A percentile compares a stretch with the other conserved stretches of the same genome.
phyloP scores from a whole-genome alignment of 2,888 invertebrate species.

The Subacronicta megacephala region DNA sequence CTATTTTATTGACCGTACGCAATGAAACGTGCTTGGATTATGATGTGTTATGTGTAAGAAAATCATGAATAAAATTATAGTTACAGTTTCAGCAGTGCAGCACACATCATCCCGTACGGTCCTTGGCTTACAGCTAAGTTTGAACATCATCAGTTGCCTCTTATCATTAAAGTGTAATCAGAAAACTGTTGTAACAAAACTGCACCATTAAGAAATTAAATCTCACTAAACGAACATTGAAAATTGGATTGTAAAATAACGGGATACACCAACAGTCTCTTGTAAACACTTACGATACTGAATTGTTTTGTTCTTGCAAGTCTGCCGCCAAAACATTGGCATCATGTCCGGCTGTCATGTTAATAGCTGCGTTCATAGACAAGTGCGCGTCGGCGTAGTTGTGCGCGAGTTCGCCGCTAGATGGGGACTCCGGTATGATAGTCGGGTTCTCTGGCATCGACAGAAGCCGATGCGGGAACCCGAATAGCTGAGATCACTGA shows the following conservation, averaged over 20 bases:
- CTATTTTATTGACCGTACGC: slow-evolving; percentile 71
- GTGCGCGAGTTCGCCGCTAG: slow-evolving; percentile 85
- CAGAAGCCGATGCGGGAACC: slow-evolving; percentile 94
- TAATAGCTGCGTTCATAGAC: slow-evolving; percentile 85
- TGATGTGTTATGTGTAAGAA: slow-evolving; percentile 51
- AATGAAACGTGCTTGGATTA: slow-evolving; percentile 67
- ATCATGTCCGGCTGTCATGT: slow-evolving; percentile 89
- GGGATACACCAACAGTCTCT: slow-evolving; percentile 53
- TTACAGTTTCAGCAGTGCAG: slow-evolving; percentile 56
- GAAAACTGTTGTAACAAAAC: slow-evolving; percentile 57
- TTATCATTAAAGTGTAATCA: slow-evolving; percentile 55
- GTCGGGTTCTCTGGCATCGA: slow-evolving; percentile 91
- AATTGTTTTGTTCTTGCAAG: slow-evolving; percentile 79
- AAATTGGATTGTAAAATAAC: slow-evolving; percentile 42
- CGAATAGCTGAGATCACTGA: slow-evolving; percentile 97
- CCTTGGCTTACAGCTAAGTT: slow-evolving; percentile 79
- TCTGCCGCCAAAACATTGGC: slow-evolving; percentile 81
- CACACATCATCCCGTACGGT: slow-evolving; percentile 73
- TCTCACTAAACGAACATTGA: slow-evolving; percentile 59
- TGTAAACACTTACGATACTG: slow-evolving; percentile 74
- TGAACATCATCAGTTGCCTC: slow-evolving; percentile 89
- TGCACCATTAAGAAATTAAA: slow-evolving; percentile 70
- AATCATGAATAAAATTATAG: slow-evolving; percentile 54
- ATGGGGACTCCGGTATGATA: slow-evolving; percentile 79
- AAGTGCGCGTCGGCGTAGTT: slow-evolving; percentile 85